phyloP scores from a whole-genome alignment of 2,113 vertebrate species.

The Donacobius atricapilla region DNA sequence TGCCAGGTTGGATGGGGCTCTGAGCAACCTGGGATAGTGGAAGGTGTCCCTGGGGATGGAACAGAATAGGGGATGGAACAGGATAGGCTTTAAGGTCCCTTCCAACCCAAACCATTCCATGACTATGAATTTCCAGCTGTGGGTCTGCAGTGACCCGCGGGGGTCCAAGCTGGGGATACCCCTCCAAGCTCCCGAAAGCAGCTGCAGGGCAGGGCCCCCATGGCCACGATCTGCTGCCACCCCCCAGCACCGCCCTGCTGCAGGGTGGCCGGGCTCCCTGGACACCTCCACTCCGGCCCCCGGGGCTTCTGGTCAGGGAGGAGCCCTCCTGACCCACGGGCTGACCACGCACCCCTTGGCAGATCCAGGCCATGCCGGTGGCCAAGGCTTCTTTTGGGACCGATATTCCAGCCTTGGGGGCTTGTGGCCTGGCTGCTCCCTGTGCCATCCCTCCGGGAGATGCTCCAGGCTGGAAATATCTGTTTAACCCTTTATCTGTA shows the following conservation, averaged over 20 bases:
- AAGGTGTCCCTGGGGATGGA: not conserved
- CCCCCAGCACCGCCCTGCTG: not conserved
- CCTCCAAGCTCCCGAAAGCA: no score
- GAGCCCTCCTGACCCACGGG: fast-evolving
- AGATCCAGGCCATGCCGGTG: fast-evolving
- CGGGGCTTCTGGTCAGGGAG: not conserved
- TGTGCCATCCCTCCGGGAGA: not conserved
- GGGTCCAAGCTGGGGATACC: not conserved
- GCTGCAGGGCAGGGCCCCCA: not conserved
- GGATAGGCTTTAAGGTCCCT: not conserved
- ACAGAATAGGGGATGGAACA: not conserved
- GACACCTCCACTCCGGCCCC: fast-evolving
- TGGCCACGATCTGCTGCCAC: not conserved
- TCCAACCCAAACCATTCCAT: not conserved
- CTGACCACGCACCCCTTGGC: not conserved
- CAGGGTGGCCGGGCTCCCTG: fast-evolving
- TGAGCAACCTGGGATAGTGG: fast-evolving
- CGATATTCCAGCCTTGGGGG: not conserved
- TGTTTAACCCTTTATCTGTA: no score
- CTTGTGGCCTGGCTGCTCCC: not conserved
- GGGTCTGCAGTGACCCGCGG: fast-evolving
- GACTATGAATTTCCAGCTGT: fast-evolving
- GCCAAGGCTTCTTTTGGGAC: not conserved
- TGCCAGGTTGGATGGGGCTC: not conserved
- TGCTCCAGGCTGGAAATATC: not conserved